Percentiles rank a stretch among this genome's conserved stretches.
Conservation (phyloP, 2,888 invertebrate species). For the Myopa testacea region DNA sequence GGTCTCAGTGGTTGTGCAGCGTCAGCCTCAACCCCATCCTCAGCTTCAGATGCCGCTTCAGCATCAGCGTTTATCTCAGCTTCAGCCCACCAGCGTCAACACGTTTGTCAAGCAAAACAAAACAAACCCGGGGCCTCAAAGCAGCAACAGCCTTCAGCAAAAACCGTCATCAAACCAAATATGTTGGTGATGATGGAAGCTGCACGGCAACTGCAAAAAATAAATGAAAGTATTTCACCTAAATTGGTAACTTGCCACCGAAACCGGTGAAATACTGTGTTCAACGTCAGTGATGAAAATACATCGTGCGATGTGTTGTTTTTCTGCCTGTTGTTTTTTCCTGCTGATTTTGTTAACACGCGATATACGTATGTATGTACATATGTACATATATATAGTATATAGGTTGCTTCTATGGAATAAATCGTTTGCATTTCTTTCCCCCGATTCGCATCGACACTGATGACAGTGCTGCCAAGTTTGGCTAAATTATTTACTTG, state of each 20-base stretch:
- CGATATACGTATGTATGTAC: too few species aligned
- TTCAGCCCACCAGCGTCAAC: neutral
- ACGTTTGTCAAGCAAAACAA: neutral
- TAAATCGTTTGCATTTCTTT: slow-evolving; percentile 1
- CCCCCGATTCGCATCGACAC: neutral
- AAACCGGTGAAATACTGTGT: slow-evolving; percentile 53
- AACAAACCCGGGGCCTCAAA: slow-evolving; percentile 7
- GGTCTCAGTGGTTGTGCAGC: too few species aligned
- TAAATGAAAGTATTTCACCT: slow-evolving; percentile 65
- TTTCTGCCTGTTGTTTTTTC: neutral
- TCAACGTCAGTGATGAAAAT: slow-evolving; percentile 3
- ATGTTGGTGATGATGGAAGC: neutral
- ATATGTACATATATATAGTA: too few species aligned
- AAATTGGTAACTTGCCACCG: slow-evolving; percentile 56
- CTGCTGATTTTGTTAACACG: neutral
- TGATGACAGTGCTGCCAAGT: slow-evolving; percentile 32
- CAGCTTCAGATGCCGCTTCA: too few species aligned
- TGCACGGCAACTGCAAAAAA: slow-evolving; percentile 12
- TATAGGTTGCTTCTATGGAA: neutral
- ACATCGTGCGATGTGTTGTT: neutral
- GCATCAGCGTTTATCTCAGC: neutral
- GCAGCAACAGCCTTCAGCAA: slow-evolving; percentile 1
- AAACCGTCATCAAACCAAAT: slow-evolving; percentile 28
- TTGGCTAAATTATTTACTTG: slow-evolving; percentile 35
- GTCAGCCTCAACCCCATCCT: too few species aligned